These are phyloP conservation scores for Setophaga coronata DNA, from an alignment of 2,113 vertebrate species.

Conservation along the genomic window DNA sequence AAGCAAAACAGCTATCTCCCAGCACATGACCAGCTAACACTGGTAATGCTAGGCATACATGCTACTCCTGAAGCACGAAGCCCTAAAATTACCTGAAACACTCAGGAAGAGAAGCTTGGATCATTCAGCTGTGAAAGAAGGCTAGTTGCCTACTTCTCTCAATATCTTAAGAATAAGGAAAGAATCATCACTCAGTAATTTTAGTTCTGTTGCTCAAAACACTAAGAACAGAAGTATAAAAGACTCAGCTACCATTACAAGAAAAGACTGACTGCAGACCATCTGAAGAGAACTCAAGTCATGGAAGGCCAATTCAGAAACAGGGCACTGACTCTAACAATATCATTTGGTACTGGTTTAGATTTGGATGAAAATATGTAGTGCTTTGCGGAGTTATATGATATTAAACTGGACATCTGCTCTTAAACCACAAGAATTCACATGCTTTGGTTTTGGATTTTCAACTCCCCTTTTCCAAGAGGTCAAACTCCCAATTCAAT, in stretches of 20 bases:
- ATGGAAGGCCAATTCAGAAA: background rate
- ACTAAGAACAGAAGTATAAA: background rate
- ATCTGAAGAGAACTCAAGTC: background rate
- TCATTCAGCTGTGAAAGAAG: background rate
- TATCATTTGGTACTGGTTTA: background rate
- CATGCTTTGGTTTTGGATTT: background rate
- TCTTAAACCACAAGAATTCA: background rate
- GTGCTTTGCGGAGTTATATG: background rate
- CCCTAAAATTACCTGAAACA: background rate
- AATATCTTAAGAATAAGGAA: background rate
- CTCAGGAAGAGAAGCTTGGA: background rate
- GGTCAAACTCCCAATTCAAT: background rate
- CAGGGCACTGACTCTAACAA: background rate
- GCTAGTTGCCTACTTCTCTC: background rate
- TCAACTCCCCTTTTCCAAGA: background rate
- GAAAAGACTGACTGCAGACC: background rate
- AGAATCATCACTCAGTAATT: background rate
- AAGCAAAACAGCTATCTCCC: background rate
- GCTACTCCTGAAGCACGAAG: fast-evolving
- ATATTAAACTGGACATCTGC: background rate
- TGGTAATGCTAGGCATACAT: background rate
- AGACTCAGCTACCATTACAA: background rate
- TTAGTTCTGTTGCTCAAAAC: background rate
- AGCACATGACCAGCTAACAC: background rate
- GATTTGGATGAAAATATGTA: background rate